These are phyloP conservation scores for Troglohyphantes excavatus DNA, from an alignment of 2,888 invertebrate genomes.

Conservation along the genomic window DNA sequence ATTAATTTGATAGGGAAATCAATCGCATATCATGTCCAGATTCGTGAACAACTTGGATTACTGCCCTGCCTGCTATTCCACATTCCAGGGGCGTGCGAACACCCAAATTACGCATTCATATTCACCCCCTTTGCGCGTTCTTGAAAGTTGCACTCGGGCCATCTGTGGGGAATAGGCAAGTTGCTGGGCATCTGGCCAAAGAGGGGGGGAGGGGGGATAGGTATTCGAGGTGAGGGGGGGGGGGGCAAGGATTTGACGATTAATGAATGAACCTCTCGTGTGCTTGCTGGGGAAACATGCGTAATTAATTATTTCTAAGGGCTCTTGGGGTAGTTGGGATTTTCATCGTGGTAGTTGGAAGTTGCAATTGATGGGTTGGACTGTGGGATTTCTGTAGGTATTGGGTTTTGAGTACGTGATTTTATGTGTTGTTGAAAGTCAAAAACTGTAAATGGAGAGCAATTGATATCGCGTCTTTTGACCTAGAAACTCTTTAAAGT, in stretches of 20 bases:
- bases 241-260: neutral
- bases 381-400: neutral
- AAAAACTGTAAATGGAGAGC: too few relatives aligned
- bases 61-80: neutral
- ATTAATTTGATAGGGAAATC: neutral
- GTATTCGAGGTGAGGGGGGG: too few relatives aligned
- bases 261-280: conserved; percentile 1
- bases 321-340: neutral
- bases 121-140: neutral
- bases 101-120: neutral
- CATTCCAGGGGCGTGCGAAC: neutral
- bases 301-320: neutral
- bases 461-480: too few relatives aligned
- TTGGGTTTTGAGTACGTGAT: too few relatives aligned
- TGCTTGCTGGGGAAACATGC: neutral
- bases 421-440: too few relatives aligned
- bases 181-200: neutral
- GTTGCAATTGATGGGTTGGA: neutral
- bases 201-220: neutral
- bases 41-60: neutral
- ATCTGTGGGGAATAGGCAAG: too few relatives aligned
- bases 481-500: too few relatives aligned
- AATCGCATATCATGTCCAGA: neutral
- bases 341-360: neutral
- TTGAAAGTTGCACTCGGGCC: conserved; percentile 3